These are phyloP conservation scores for Rachycentron canadum DNA, from an alignment of 2,797 vertebrate species.

Conservation along the genomic window DNA sequence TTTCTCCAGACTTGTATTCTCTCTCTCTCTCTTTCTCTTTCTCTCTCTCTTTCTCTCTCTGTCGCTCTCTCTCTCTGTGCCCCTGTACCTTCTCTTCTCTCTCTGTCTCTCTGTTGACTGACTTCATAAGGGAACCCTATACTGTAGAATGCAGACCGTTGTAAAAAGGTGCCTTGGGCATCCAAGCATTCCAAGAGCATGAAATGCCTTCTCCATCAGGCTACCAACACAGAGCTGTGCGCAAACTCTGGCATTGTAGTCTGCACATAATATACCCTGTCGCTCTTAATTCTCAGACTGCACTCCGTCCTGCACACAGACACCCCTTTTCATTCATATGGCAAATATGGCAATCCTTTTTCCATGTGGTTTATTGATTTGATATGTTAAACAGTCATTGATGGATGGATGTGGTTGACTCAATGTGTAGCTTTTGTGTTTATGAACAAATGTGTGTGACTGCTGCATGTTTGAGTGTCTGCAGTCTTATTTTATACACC, in stretches of 20 bases:
- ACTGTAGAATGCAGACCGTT: conserved; percentile 68
- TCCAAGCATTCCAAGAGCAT: conserved; percentile 69
- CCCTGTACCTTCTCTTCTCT: conserved; percentile 18
- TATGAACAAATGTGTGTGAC: conserved; percentile 51
- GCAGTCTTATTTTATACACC: conserved; percentile 53
- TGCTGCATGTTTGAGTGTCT: conserved; percentile 44
- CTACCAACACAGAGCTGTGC: conserved; percentile 51
- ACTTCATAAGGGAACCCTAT: conserved; percentile 70
- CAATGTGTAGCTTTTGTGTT: conserved; percentile 54
- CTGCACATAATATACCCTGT: conserved; percentile 51
- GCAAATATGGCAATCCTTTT: conserved; percentile 48
- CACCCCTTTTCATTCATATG: conserved; percentile 32
- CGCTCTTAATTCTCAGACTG: conserved; percentile 60
- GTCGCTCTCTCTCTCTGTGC: conserved; percentile 8
- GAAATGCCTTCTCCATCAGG: conserved; percentile 72
- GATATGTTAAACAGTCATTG: conserved; percentile 75
- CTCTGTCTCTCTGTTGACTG: conserved; percentile 19
- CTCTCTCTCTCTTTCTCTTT: conserved; percentile 47
- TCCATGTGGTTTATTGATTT: conserved; percentile 78
- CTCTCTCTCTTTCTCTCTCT: conserved; percentile 13
- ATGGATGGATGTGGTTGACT: conserved; percentile 67
- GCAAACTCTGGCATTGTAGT: conserved; percentile 60
- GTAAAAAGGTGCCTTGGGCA: conserved; percentile 73
- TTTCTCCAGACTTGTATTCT: conserved; percentile 62
- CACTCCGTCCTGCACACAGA: conserved; percentile 30